Percentiles rank a stretch among this genome's conserved stretches.
phyloP scores from a whole-genome alignment of 2,888 invertebrate species.

The Escarpia spicata region DNA sequence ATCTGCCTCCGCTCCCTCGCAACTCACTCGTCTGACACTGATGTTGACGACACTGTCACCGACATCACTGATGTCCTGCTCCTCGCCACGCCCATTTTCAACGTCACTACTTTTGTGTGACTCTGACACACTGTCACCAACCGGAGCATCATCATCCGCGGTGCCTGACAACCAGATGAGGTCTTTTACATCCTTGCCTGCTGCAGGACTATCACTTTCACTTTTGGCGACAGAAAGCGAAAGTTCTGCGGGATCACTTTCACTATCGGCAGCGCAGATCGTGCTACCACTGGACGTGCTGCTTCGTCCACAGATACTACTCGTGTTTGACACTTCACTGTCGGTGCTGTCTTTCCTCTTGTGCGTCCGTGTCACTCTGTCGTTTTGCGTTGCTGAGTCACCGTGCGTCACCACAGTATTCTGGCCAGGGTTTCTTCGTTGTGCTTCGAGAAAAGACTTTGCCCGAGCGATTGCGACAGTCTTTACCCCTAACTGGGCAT shows the following conservation, averaged over 20 bases:
- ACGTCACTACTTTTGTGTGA: background rate
- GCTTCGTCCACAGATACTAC: background rate
- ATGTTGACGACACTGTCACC: background rate
- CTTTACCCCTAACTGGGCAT: background rate
- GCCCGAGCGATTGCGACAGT: background rate
- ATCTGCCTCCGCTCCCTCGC: background rate
- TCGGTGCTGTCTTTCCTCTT: slow-evolving; percentile 9
- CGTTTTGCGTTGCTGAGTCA: background rate
- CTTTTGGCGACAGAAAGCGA: background rate
- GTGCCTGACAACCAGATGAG: background rate
- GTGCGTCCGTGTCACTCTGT: background rate
- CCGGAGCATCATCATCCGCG: background rate
- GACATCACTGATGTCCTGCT: background rate
- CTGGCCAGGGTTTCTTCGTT: background rate
- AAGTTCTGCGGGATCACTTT: background rate
- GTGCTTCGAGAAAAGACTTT: background rate
- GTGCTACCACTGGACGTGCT: slow-evolving; percentile 3
- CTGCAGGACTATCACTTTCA: background rate
- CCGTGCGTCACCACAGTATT: background rate
- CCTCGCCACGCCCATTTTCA: background rate
- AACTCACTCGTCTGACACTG: background rate
- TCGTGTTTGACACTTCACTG: slow-evolving; percentile 2
- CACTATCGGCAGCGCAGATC: background rate
- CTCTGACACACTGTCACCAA: background rate
- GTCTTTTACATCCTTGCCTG: background rate